These are phyloP conservation scores for Condylura cristata DNA, from an alignment of 2,113 vertebrate genomes.

Conservation along the genomic window DNA sequence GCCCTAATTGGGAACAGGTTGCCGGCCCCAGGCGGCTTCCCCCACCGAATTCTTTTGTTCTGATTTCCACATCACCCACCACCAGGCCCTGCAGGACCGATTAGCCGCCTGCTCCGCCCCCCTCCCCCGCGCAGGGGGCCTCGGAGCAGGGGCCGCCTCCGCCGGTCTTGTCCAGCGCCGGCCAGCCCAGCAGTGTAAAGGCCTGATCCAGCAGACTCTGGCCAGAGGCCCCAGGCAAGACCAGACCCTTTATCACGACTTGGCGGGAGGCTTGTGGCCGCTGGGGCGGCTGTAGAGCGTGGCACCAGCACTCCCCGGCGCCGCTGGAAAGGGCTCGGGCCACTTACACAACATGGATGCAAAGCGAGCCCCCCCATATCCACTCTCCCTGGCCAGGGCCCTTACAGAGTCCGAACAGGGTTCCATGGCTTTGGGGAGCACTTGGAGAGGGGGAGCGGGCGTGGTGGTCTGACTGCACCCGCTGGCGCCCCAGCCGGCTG, in stretches of 20 bases:
- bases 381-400: too few relatives aligned
- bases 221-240: not conserved
- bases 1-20: conserved; percentile 85
- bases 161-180: not conserved
- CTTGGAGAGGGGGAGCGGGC: too few relatives aligned
- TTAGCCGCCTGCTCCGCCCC: not conserved
- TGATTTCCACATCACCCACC: conserved; percentile 61
- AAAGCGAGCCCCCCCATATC: too few relatives aligned
- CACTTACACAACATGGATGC: fast-evolving
- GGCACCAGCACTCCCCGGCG: fast-evolving
- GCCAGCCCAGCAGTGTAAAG: too few relatives aligned
- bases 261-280: fast-evolving
- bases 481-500: too few relatives aligned
- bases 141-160: too few relatives aligned
- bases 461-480: too few relatives aligned
- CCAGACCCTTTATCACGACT: not conserved
- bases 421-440: too few relatives aligned
- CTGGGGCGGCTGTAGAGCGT: too few relatives aligned
- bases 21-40: conserved; percentile 40
- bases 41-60: conserved; percentile 60
- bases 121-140: too few relatives aligned
- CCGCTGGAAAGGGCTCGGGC: not conserved
- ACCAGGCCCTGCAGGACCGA: conserved; percentile 37
- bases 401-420: too few relatives aligned
- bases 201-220: too few relatives aligned